A percentile compares a stretch with the other conserved stretches of the same genome.
These are phyloP conservation scores for Pristionchus pacificus DNA, from an alignment of 1,140 invertebrate species.

Conservation along the genomic window DNA sequence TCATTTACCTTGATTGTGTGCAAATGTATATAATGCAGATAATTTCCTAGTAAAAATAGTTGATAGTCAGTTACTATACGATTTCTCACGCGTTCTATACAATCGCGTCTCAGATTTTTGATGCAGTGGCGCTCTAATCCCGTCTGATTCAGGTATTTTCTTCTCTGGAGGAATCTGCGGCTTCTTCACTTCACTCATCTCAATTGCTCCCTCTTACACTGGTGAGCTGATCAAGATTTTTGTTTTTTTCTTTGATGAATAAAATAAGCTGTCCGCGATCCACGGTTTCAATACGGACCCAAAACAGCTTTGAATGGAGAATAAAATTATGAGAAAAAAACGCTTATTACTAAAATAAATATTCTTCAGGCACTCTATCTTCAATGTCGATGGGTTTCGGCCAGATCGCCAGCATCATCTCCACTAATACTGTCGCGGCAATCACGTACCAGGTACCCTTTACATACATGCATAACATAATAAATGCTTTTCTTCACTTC, in stretches of 20 bases:
- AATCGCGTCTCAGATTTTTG: too few species aligned
- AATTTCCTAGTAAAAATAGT: too few species aligned
- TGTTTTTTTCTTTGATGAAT: too few species aligned
- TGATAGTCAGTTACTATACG: too few species aligned
- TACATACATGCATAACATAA: not conserved
- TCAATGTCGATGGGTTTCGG: not conserved
- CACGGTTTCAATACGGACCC: too few species aligned
- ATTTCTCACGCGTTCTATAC: too few species aligned
- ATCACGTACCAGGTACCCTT: not conserved
- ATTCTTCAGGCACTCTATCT: not conserved
- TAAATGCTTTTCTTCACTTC: too few species aligned
- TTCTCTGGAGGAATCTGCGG: not conserved
- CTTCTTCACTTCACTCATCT: not conserved
- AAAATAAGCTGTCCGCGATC: too few species aligned
- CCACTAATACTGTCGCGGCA: not conserved
- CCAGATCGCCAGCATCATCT: not conserved
- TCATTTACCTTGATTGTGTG: not conserved
- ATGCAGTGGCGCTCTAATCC: not conserved
- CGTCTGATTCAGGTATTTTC: not conserved
- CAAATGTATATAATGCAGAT: not conserved
- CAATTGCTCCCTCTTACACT: not conserved
- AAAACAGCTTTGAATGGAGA: too few species aligned
- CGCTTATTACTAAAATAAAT: too few species aligned
- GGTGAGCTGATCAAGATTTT: not conserved
- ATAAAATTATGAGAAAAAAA: too few species aligned